Conservation (phyloP, 2,797 vertebrate genomes). For the Phalloptychus januarius region DNA sequence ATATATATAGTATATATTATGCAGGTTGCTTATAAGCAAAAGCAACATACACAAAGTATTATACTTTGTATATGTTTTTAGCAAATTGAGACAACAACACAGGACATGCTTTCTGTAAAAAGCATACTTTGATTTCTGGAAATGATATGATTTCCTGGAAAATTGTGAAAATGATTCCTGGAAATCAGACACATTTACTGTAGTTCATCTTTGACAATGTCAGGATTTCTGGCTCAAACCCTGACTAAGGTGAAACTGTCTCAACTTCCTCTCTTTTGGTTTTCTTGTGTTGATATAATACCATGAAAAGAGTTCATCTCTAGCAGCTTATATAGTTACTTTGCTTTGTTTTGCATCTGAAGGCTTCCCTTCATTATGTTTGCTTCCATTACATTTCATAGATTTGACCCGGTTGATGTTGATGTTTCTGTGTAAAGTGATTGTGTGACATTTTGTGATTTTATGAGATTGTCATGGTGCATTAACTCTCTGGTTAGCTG, state of each 20-base stretch:
- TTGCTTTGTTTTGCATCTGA: not conserved
- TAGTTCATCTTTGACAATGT: not conserved
- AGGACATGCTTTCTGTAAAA: not conserved
- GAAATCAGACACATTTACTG: not conserved
- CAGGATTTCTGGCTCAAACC: not conserved
- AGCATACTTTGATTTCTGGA: not conserved
- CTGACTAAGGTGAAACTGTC: not conserved
- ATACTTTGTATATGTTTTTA: not conserved
- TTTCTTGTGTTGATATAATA: not conserved
- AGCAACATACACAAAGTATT: too few relatives aligned
- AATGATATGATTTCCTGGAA: not conserved
- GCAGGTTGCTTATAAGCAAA: too few relatives aligned
- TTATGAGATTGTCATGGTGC: not conserved
- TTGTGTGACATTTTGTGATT: not conserved
- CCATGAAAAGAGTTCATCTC: not conserved
- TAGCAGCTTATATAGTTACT: not conserved
- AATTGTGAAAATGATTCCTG: not conserved
- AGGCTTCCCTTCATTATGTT: not conserved
- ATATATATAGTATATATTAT: too few relatives aligned
- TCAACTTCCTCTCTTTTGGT: constrained; percentile 3
- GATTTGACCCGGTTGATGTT: not conserved
- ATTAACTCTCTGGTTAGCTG: not conserved
- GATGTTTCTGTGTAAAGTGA: not conserved
- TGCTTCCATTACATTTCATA: not conserved
- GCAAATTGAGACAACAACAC: not conserved